Percentiles rank a stretch among this genome's conserved stretches.
Evolutionary conservation across 2,113 vertebrate species (phyloP).

Genomic region (Ictidomys tridecemlineatus): DNA sequence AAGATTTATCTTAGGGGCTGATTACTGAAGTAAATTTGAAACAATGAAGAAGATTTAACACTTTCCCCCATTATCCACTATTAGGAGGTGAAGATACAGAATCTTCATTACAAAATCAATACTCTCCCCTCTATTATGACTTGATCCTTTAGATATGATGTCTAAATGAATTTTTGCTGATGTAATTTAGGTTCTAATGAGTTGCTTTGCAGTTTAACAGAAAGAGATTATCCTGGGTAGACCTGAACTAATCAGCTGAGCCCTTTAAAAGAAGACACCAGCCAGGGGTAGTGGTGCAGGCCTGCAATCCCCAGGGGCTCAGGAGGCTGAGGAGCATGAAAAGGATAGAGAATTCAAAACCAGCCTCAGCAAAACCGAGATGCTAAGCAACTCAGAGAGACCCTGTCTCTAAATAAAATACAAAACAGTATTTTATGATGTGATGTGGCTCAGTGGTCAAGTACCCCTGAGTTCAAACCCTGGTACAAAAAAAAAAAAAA

Average conservation of each 20-base stretch:
- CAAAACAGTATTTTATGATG: no score
- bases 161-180: neutral
- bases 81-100: slow-evolving; percentile 3
- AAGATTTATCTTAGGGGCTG: neutral
- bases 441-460: no score
- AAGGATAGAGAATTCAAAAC: no score
- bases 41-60: slow-evolving; percentile 40
- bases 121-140: neutral
- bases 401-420: no score
- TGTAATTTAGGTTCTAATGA: neutral
- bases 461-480: no score
- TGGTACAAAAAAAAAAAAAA: no score
- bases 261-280: neutral
- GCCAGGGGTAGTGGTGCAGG: no score
- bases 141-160: neutral
- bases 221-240: neutral
- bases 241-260: neutral
- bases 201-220: slow-evolving; percentile 7
- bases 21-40: slow-evolving; percentile 39
- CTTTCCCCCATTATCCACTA: neutral
- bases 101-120: neutral
- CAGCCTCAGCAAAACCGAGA: no score
- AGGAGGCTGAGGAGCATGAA: no score
- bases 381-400: no score
- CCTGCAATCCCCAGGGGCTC: no score